phyloP scores from a whole-genome alignment of 2,888 invertebrate species.

The Tanytarsus gracilentus region DNA sequence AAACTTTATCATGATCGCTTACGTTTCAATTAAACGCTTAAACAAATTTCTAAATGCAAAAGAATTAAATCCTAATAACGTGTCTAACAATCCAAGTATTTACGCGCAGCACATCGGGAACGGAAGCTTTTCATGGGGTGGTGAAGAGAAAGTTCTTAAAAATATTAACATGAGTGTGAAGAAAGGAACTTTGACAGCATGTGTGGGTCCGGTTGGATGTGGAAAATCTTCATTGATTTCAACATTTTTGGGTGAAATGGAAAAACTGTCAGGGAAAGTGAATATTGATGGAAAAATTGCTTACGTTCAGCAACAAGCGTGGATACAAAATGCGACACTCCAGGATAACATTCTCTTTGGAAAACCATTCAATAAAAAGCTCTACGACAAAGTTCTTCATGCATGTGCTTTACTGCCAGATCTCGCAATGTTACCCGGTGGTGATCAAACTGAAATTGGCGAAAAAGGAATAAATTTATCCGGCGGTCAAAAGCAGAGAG shows the following conservation, averaged over 20 bases:
- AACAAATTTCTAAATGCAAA: conserved; percentile 48
- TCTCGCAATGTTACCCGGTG: conserved; percentile 45
- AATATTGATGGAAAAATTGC: conserved; percentile 43
- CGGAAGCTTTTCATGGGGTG: conserved; percentile 47
- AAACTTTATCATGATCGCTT: conserved; percentile 34
- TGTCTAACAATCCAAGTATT: conserved; percentile 37
- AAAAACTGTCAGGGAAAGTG: conserved; percentile 36
- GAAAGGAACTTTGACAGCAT: conserved; percentile 39
- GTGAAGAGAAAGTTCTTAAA: conserved; percentile 33
- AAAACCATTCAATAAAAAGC: conserved; percentile 36
- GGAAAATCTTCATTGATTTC: conserved; percentile 46
- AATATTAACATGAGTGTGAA: conserved; percentile 38
- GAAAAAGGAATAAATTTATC: conserved; percentile 47
- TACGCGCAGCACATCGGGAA: conserved; percentile 43
- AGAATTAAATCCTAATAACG: conserved; percentile 45
- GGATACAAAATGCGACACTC: conserved; percentile 48
- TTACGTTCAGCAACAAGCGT: conserved; percentile 49
- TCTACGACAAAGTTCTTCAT: conserved; percentile 37
- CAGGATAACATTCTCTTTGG: conserved; percentile 47
- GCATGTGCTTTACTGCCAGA: conserved; percentile 45
- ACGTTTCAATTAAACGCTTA: conserved; percentile 49
- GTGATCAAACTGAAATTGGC: conserved; percentile 49
- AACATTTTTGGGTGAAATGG: conserved; percentile 45
- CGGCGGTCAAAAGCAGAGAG: conserved; percentile 45
- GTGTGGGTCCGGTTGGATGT: conserved; percentile 44